Evolutionary conservation across 2,113 vertebrate genomes (phyloP).

Genomic region (Strix aluco): DNA sequence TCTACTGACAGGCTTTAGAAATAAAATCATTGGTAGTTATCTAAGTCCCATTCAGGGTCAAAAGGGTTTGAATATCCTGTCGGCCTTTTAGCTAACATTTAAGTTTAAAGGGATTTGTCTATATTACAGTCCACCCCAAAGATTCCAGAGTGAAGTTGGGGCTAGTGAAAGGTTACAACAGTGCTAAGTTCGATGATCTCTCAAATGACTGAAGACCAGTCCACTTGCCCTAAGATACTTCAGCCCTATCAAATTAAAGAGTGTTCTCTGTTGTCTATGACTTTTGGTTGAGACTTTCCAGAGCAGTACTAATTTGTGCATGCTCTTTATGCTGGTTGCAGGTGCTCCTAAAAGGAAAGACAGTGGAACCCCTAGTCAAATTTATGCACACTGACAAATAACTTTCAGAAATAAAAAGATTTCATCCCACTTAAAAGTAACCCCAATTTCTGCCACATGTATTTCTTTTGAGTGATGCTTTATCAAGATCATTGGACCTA

Average conservation of each 20-base stretch:
- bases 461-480: neutral
- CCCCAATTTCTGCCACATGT: neutral
- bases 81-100: neutral
- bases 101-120: neutral
- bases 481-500: neutral
- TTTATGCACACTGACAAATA: neutral
- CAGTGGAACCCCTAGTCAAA: neutral
- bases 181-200: neutral
- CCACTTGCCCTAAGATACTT: neutral
- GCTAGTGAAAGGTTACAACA: neutral
- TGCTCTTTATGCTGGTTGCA: neutral
- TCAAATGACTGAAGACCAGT: neutral
- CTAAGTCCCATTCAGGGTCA: neutral
- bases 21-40: neutral
- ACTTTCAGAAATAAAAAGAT: neutral
- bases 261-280: neutral
- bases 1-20: neutral
- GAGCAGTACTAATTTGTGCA: neutral
- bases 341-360: neutral
- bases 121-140: neutral
- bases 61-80: neutral
- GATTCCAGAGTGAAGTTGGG: neutral
- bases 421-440: neutral
- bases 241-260: neutral
- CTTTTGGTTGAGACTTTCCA: neutral